Evolutionary conservation across 1,140 invertebrate species (phyloP).

Genomic region (Papilio polytes): DNA sequence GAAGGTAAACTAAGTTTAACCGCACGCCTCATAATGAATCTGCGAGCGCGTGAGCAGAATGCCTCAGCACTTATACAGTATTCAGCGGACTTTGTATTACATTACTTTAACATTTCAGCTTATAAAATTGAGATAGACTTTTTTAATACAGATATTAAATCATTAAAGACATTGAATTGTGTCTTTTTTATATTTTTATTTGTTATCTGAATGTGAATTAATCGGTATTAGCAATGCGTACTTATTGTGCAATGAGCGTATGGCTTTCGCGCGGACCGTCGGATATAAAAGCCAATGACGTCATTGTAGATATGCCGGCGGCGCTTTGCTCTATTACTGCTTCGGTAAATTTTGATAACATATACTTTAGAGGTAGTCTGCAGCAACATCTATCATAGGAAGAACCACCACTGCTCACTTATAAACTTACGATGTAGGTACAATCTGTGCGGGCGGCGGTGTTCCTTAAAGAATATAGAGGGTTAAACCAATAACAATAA

Average conservation of each 20-base stretch:
- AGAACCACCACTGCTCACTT: too few species aligned
- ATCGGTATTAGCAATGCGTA: too few species aligned
- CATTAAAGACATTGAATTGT: not conserved
- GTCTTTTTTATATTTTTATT: not conserved
- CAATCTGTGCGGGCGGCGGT: too few species aligned
- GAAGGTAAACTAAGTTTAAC: slow-evolving; percentile 33
- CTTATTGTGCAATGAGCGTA: not conserved
- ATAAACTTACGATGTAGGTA: too few species aligned
- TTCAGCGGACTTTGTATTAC: not conserved
- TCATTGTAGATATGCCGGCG: not conserved
- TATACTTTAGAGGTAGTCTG: not conserved
- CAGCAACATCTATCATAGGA: not conserved
- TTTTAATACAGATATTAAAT: not conserved
- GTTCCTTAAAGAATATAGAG: too few species aligned
- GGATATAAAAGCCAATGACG: not conserved
- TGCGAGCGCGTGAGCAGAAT: slow-evolving; percentile 25
- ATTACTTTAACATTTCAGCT: slow-evolving; percentile 10
- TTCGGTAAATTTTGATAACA: not conserved
- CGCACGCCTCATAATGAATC: slow-evolving; percentile 28
- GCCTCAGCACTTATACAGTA: not conserved
- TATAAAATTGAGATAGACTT: not conserved
- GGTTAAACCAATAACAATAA: too few species aligned
- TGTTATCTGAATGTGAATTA: too few species aligned
- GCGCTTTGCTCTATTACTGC: not conserved
- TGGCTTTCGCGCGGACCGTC: not conserved